Evolutionary conservation across 2,888 invertebrate genomes (phyloP).

Genomic region (Crossocerus cetratus): DNA sequence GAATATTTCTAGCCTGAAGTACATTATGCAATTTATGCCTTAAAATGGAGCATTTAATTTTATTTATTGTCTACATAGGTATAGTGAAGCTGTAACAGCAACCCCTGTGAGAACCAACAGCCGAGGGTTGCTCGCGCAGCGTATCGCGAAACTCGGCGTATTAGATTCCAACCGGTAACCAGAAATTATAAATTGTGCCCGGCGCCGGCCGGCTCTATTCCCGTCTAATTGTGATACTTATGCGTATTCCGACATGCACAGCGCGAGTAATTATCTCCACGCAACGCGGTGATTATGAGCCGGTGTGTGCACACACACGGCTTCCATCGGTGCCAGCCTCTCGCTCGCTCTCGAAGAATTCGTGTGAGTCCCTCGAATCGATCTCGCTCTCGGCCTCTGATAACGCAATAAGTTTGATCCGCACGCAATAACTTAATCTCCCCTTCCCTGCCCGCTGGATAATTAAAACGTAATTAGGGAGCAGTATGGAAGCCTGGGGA

Average conservation of each 20-base stretch:
- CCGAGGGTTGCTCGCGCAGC: no score
- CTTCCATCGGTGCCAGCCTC: slow-evolving; percentile 23
- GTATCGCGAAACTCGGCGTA: no score
- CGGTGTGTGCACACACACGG: slow-evolving; percentile 9
- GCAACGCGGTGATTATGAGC: slow-evolving; percentile 40
- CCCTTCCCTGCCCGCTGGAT: background rate
- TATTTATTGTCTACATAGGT: no score
- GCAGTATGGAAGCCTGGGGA: background rate
- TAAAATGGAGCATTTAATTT: no score
- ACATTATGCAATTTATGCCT: no score
- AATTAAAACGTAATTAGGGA: slow-evolving; percentile 13
- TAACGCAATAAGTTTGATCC: slow-evolving; percentile 18
- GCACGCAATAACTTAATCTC: slow-evolving; percentile 20
- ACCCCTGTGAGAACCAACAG: no score
- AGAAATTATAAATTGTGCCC: background rate
- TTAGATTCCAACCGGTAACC: background rate
- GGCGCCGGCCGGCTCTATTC: background rate
- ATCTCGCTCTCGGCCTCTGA: background rate
- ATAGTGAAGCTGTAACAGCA: no score
- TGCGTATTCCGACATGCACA: slow-evolving; percentile 22
- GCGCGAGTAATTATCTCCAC: slow-evolving; percentile 47
- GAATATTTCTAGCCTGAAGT: no score
- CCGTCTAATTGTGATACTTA: slow-evolving; percentile 1
- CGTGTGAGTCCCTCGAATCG: slow-evolving; percentile 25
- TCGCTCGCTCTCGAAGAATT: slow-evolving; percentile 15